Evolutionary conservation across 2,797 vertebrate species (phyloP), one percentile per base, ranked within the genome.

Genomic region (Myotis planiceps): DNA sequence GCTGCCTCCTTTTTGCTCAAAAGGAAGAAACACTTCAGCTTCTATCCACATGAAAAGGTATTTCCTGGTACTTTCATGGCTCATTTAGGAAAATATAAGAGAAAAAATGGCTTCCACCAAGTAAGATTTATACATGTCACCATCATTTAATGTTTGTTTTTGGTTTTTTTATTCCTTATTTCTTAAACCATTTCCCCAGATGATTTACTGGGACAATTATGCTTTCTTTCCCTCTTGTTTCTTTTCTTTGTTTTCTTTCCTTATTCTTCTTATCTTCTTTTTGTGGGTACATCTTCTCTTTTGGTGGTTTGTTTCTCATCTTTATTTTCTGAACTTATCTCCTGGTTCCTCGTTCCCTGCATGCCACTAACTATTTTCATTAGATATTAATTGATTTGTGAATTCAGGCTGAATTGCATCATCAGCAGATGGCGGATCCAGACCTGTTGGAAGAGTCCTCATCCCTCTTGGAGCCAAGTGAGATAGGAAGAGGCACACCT

Each of bases 401-500:
- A 99, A 99, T 99, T 99, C 98, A 99, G 98, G 98, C 98, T 99
- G 98, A 99, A 99, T 98, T 98, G 98, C 98, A 98, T 99, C 98
- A 99, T 99, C 98, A 99, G 98, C 99, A 99, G 99, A 99, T 99
- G 99, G 99, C 99, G 98, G 99, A 99, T 98, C 99, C 99, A 97
- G 99, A 99, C 96, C 98, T 99, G 98, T 98, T 99, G 98, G 99
- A 99, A 98, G 99, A 99, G 94, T 99, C 99, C 0, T 99, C 99
- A 16, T 99, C 98, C 0, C 99, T 99, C 29, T 88, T 99, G 98
- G 99, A 99, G 51, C 99, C 99, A 4, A 99, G 97, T 0, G 99
- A 99, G 96, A 98, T 99, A 1, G 98, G 97, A 97, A 99, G 99
- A 97, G 99, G 97, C 12, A 98, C 99, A 55, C 99, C 99, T 0